Base-by-base conservation (phyloP, 1,140 invertebrate species). In the Drosophila gunungcola region DNA sequence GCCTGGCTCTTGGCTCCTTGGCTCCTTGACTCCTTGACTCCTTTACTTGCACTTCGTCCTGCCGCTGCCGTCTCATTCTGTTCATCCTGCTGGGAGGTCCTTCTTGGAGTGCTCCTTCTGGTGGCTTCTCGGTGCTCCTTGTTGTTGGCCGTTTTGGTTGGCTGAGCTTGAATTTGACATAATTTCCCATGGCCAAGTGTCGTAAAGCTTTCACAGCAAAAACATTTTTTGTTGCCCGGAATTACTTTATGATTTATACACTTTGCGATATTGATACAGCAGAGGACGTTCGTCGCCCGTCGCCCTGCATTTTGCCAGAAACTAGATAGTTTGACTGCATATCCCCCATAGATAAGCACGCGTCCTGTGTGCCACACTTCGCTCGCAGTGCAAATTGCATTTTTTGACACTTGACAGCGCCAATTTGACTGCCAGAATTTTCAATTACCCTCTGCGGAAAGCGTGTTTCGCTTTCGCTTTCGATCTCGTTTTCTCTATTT, bases 371-470 rank as follows among this genome's bases (percentile, higher is more conserved):
- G 63, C 51, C 63, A 25, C 53, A 51, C 45, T 55, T 55, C 72
- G 64, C 45, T 54, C 52, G 45, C 65, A 34, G 48, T 43, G 64
- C 21, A 72, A 72, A 80, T 76, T 76, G 56, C 52, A 64, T 62
- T 74, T 69, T 62, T 76, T 65, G 81, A 77, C 81, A 85, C 67
- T 74, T 85, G 81, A 86, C 81, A 86, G 73, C 53, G 77, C 54
- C 65, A 77, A 86, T 85, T 76, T 80, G 57, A 57, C 38, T 70
- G 82, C 52, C 68, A 74, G 68, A 70, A 81, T 74, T 81, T 85
- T 85, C 81, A 85, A 85, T 85, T 81, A 78, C 57, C 34, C 41
- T 16, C 41, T 51, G 56, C 39, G 52, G 25, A n/a, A 48, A 41
- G 27, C 34, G 52, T 43, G 32, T 52, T 55, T 56, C 34, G 16